phyloP scores from a whole-genome alignment of 2,797 vertebrate genomes.

The Phoeniculus purpureus region DNA sequence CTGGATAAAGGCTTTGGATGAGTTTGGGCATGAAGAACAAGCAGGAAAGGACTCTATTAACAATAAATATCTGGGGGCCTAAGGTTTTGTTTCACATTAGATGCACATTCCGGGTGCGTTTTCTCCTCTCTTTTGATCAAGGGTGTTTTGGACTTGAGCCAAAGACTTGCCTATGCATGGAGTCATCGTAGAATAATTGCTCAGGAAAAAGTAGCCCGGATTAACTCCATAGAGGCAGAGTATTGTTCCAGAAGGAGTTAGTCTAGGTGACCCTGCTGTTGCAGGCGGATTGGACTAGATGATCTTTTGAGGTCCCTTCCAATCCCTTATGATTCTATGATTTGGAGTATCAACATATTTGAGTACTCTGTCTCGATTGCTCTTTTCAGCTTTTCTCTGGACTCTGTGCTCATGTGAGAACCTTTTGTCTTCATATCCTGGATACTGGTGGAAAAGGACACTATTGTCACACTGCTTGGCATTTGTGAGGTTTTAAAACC shows the following conservation, averaged over 20 bases:
- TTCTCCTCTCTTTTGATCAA: background rate
- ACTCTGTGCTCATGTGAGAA: background rate
- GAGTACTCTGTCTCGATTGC: background rate
- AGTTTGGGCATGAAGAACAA: background rate
- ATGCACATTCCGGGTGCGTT: background rate
- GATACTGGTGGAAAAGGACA: background rate
- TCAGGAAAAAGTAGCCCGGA: constrained; percentile 40
- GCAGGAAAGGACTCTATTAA: background rate
- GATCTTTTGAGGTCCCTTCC: too few species aligned
- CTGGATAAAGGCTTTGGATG: constrained; percentile 26
- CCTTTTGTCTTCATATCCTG: background rate
- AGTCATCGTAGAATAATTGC: constrained; percentile 43
- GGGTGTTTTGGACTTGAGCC: constrained; percentile 13
- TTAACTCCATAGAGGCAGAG: constrained; percentile 9
- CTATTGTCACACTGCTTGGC: background rate
- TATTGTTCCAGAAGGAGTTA: constrained; percentile 32
- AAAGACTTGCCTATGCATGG: background rate
- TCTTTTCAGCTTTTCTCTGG: background rate
- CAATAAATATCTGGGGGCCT: background rate
- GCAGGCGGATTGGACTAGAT: too few species aligned
- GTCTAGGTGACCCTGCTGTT: too few species aligned
- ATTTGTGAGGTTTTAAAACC: background rate
- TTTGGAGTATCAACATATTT: background rate
- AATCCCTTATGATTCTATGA: too few species aligned
- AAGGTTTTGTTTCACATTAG: constrained; percentile 32